These are phyloP conservation scores for Dolichomitus sp. DNA, from an alignment of 2,888 invertebrate species.

Conservation along the genomic window DNA sequence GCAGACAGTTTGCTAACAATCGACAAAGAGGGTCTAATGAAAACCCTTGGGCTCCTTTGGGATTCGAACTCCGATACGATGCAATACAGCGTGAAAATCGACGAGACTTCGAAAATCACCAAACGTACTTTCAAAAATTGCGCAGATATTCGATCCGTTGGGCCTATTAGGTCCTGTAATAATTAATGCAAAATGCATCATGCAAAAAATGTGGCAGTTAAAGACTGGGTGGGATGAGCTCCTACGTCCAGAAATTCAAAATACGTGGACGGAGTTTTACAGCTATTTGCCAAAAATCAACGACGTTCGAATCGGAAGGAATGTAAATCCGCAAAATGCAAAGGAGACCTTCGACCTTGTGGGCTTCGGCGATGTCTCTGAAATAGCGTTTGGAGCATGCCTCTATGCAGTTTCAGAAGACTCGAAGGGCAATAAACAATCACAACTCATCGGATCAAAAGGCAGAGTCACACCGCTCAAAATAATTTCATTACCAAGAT, in stretches of 20 bases:
- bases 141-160: conserved; percentile 72
- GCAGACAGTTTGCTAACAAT: conserved; percentile 11
- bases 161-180: conserved; percentile 71
- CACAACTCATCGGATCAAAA: too few species aligned
- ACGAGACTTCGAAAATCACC: neutral
- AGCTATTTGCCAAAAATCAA: conserved; percentile 5
- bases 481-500: conserved; percentile 7
- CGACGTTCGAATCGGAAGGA: conserved; percentile 12
- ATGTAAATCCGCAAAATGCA: conserved; percentile 10
- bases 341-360: conserved; percentile 43
- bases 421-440: too few species aligned
- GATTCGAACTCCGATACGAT: conserved; percentile 49
- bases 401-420: conserved; percentile 58
- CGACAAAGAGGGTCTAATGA: conserved; percentile 27
- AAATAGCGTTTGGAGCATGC: conserved; percentile 21
- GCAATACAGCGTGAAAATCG: conserved; percentile 30
- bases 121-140: conserved; percentile 63
- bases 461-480: too few species aligned
- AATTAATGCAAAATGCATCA: conserved; percentile 66
- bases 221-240: conserved; percentile 71
- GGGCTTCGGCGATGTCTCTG: conserved; percentile 49
- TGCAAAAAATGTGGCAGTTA: conserved; percentile 61
- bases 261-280: conserved; percentile 24
- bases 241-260: conserved; percentile 27
- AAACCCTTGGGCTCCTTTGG: conserved; percentile 54